Conservation (phyloP, 2,888 invertebrate species). For the Carcina quercana region DNA sequence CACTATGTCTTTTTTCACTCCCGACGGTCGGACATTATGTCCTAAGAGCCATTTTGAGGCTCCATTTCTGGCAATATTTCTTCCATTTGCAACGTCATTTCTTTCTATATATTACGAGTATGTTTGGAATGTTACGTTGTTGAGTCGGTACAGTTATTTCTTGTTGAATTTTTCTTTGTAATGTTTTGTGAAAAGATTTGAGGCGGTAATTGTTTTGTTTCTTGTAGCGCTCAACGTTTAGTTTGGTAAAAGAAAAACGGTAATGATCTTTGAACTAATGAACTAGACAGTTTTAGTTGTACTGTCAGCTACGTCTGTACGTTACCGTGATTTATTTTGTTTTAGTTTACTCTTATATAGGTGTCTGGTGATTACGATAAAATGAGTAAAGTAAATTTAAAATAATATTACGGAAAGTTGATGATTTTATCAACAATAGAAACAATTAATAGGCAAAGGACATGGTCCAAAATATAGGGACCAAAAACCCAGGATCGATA, state of each 20-base stretch:
- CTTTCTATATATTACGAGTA: conserved; percentile 39
- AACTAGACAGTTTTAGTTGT: too few species aligned
- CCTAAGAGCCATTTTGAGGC: conserved; percentile 43
- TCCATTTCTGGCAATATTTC: conserved; percentile 49
- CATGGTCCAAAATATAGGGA: too few species aligned
- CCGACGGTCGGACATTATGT: conserved; percentile 42
- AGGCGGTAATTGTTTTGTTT: neutral
- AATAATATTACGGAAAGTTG: too few species aligned
- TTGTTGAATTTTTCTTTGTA: neutral
- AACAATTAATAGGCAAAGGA: too few species aligned
- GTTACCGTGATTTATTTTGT: neutral
- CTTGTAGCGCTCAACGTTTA: conserved; percentile 7
- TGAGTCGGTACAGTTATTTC: conserved; percentile 5
- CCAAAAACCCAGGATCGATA: too few species aligned
- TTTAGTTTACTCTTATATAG: neutral
- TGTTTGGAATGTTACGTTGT: conserved; percentile 19
- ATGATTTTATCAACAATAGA: too few species aligned
- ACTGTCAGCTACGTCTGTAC: too few species aligned
- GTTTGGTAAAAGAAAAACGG: conserved; percentile 22
- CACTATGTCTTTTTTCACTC: conserved; percentile 48
- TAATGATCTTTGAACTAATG: conserved; percentile 21
- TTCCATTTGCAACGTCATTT: conserved; percentile 49
- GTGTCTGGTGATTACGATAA: too few species aligned
- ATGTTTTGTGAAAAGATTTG: neutral
- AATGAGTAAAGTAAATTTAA: too few species aligned